Conservation (phyloP, 2,113 vertebrate species). For the Buteo buteo region DNA sequence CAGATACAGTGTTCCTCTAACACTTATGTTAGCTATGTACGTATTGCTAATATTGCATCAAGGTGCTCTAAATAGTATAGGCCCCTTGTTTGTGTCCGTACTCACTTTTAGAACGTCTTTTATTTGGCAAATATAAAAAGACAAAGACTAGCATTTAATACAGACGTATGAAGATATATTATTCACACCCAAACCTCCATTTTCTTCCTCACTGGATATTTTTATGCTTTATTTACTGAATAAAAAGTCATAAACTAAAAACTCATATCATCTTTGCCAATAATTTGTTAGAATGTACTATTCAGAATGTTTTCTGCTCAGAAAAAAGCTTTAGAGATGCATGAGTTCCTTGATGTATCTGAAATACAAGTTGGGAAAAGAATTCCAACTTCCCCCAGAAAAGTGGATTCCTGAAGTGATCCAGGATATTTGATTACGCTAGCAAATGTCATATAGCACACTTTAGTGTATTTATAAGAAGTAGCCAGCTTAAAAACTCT, state of each 20-base stretch:
- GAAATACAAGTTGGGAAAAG: background rate
- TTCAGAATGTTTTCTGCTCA: background rate
- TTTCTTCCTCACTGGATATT: background rate
- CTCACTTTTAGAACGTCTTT: background rate
- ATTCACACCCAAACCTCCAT: background rate
- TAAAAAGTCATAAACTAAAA: background rate
- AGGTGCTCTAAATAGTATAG: background rate
- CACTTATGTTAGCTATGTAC: background rate
- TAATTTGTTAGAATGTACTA: background rate
- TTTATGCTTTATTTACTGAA: background rate
- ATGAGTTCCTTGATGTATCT: background rate
- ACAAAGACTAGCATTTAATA: background rate
- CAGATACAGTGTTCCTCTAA: background rate
- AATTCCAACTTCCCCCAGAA: background rate
- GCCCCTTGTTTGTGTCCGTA: too few species aligned
- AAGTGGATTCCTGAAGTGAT: background rate
- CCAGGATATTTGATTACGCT: background rate
- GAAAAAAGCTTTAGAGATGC: background rate
- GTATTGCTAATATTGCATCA: background rate
- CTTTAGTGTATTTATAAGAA: background rate
- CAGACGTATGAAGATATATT: background rate
- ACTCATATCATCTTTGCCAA: background rate
- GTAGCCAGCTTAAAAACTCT: background rate
- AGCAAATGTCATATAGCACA: background rate
- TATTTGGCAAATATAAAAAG: background rate